Evolutionary conservation across 2,113 vertebrate genomes (phyloP), one percentile per base, ranked within the genome.

Genomic region (Neotoma lepida): DNA sequence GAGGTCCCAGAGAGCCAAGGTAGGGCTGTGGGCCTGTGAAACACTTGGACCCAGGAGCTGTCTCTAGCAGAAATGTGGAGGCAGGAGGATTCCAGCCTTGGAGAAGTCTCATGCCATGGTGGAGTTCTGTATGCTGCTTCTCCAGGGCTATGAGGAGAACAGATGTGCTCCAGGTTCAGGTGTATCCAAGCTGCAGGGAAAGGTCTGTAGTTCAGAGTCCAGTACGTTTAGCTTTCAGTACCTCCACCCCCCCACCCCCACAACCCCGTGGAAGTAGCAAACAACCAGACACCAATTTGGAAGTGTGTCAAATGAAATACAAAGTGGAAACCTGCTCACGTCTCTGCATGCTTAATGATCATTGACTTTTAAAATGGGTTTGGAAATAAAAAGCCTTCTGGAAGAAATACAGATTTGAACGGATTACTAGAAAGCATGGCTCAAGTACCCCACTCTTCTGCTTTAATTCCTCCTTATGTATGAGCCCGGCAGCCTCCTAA

Each of bases 281-380:
- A 28, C 4, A n/a, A 33, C 41, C n/a, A 88, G 88, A 14, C 39
- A 30, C 41, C 13, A 88, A 39, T 14, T 95, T 81, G 95, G 91
- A 96, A 94, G 18, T 77, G 1, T 7, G 76, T 96, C 96, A 96
- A 97, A 95, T 39, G 90, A 85, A 96, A 92, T 35, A 86, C 77
- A 90, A 96, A 97, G 87, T 24, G 90, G 94, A 96, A 94, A 77
- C 93, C 54, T 26, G 58, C 94, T 80, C 94, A 86, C 74, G 54
- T 71, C 24, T 96, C 93, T 97, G 82, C 95, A 97, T 97, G 94
- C 96, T 97, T 97, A 96, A 97, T 96, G 86, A 70, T 95, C 97
- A 98, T 97, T 96, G 96, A 97, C 94, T 96, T 96, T 92, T 91
- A 58, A 90, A 94, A n/a, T 86, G 3, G 6, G 77, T 71, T 98